Evolutionary conservation across 2,113 vertebrate genomes (phyloP).

Genomic region (Chroicocephalus ridibundus): DNA sequence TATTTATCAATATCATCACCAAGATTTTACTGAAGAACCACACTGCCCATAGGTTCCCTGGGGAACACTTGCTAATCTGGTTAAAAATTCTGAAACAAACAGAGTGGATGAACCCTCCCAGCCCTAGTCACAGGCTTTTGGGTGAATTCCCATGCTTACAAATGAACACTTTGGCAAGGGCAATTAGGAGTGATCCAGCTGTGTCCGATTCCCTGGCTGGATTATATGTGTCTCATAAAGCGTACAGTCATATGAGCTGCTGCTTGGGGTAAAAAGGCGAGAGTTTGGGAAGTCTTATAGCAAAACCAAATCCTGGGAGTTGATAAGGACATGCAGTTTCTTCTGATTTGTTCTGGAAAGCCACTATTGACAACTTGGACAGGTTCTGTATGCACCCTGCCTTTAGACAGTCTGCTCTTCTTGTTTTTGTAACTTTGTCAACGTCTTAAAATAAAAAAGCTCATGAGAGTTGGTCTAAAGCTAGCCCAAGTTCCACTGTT

Average conservation of each 20-base stretch:
- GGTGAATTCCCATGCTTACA: background rate
- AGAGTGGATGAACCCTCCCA: background rate
- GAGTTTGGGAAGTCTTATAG: background rate
- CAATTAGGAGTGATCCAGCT: background rate
- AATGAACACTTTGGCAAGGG: background rate
- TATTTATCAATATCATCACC: background rate
- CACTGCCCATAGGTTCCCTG: background rate
- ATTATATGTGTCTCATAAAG: background rate
- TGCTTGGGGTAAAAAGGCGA: background rate
- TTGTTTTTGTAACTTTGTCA: background rate
- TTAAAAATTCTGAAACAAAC: background rate
- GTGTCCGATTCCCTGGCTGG: background rate
- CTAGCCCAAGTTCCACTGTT: background rate
- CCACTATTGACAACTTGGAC: background rate
- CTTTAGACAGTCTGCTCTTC: background rate
- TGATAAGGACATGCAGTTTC: background rate
- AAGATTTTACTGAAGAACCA: background rate
- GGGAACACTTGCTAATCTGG: background rate
- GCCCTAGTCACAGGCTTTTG: background rate
- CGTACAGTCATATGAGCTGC: background rate
- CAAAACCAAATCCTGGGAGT: background rate
- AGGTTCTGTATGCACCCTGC: background rate
- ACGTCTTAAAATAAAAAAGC: background rate
- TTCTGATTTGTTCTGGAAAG: background rate
- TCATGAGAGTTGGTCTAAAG: background rate